Evolutionary conservation across 1,140 invertebrate genomes (phyloP).

Genomic region (Zophobas atratus): DNA sequence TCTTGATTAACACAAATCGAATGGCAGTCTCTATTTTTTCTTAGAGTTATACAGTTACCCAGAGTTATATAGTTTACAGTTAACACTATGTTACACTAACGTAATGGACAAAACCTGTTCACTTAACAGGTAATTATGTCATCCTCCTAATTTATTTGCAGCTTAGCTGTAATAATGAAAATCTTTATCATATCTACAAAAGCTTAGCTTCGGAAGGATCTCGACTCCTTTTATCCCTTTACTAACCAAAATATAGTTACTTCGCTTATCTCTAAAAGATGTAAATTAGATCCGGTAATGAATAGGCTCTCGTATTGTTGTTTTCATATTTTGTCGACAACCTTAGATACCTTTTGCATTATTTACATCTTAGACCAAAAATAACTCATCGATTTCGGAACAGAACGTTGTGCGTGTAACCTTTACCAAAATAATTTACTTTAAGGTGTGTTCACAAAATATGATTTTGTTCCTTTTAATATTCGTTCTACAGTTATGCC

Average conservation of each 20-base stretch:
- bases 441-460: constrained; percentile 7
- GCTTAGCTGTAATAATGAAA: constrained; percentile 14
- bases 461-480: background rate
- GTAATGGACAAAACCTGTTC: constrained; percentile 36
- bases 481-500: background rate
- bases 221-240: background rate
- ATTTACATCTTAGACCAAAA: background rate
- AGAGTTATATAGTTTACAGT: constrained; percentile 37
- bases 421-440: background rate
- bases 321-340: constrained; percentile 1
- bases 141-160: constrained; percentile 1
- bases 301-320: background rate
- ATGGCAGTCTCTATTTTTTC: constrained; percentile 44
- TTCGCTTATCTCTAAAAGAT: background rate
- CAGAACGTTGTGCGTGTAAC: constrained; percentile 4
- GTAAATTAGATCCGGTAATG: constrained; percentile 1
- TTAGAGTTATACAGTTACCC: constrained; percentile 11
- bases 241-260: constrained; percentile 26
- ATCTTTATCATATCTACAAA: constrained; percentile 23
- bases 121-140: constrained; percentile 11
- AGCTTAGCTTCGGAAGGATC: constrained; percentile 27
- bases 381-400: background rate
- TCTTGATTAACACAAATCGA: constrained; percentile 8
- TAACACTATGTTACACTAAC: constrained; percentile 25
- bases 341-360: background rate